Evolutionary conservation across 2,888 invertebrate species (phyloP), one percentile per base, ranked within the genome.

Genomic region (Sinelater perroti): DNA sequence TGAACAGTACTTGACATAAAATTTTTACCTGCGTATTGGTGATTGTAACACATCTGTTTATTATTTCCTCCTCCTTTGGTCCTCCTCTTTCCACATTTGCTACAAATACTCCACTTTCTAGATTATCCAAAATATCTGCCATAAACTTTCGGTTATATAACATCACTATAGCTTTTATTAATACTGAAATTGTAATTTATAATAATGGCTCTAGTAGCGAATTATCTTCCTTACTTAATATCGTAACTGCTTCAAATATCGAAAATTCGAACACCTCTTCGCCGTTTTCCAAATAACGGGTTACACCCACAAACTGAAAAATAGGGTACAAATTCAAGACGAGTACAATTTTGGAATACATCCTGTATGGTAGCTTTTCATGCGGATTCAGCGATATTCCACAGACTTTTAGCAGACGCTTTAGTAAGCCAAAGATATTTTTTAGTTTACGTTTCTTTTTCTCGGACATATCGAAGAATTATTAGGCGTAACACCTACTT

Each of bases 181-280:
- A 30, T 10, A 61, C 63, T 63, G 35, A n/a, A 62, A 60, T n/a
- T n/a, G n/a, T n/a, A 6, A 11, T 30, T 21, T 3, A 8, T 16
- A 21, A 5, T 5, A n/a, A n/a, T n/a, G n/a, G n/a, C n/a, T n/a
- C n/a, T n/a, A n/a, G n/a, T n/a, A n/a, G n/a, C n/a, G n/a, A n/a
- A n/a, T n/a, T n/a, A n/a, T n/a, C n/a, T n/a, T n/a, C n/a, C 35
- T 56, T 57, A 62, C 62, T 60, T 21, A 62, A 44, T 2, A 35
- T 40, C 2, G 54, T 60, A 5, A 56, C 54, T 1, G 44, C 13
- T 14, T 53, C 24, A 28, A 62, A 54, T 38, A 54, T 38, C 13
- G 33, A 40, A 24, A 60, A 53, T 8, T 60, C 53, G 4, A 60
- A 53, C 10, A 60, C 40, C 33, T 53, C 51, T 11, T 44, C 50